Conservation (phyloP, 2,888 invertebrate genomes). For the Erebia palarica region DNA sequence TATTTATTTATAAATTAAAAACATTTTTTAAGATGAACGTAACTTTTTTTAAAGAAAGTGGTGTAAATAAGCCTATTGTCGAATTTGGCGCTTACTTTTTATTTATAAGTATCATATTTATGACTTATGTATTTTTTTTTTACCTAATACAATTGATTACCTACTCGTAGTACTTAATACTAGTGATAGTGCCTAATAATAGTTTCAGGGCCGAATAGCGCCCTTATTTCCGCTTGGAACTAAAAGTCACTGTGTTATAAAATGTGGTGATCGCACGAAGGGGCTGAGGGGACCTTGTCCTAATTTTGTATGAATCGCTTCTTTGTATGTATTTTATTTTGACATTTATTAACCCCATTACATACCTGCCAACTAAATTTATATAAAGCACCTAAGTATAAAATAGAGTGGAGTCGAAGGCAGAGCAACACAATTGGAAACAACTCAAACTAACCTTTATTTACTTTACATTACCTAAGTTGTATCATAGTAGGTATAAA, state of each 20-base stretch:
- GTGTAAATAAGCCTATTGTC: too few species aligned
- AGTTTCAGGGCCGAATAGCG: neutral
- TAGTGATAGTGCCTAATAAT: neutral
- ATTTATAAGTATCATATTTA: too few species aligned
- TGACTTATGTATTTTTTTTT: neutral
- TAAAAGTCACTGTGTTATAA: neutral
- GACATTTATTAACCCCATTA: neutral
- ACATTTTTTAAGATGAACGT: too few species aligned
- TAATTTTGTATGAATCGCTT: neutral
- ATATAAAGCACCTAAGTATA: too few species aligned
- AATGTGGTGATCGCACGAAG: neutral
- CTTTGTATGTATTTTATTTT: neutral
- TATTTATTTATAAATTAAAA: too few species aligned
- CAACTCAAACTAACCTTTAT: too few species aligned
- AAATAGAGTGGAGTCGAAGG: too few species aligned
- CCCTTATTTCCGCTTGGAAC: constrained; percentile 5
- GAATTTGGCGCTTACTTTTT: too few species aligned
- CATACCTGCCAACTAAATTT: neutral
- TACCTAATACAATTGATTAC: neutral
- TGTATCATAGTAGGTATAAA: too few species aligned
- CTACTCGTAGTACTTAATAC: neutral
- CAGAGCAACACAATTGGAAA: too few species aligned
- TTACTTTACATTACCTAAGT: too few species aligned
- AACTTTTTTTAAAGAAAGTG: too few species aligned
- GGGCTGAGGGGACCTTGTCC: constrained; percentile 5